Conservation (phyloP, 2,797 vertebrate species). For the Limnodromus scolopaceus region DNA sequence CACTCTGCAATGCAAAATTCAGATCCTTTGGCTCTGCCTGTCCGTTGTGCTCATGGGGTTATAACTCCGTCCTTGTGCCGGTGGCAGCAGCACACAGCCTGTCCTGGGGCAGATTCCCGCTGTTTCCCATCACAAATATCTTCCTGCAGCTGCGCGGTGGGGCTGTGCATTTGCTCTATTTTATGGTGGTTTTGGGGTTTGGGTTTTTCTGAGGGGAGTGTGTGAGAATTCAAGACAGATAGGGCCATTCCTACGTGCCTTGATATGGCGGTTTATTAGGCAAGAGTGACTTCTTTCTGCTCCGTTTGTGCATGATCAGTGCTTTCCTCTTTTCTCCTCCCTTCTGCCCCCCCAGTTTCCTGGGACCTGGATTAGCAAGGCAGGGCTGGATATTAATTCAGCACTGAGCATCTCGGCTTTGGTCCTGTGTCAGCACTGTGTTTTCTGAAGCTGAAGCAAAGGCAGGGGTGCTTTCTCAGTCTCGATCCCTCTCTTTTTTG, state of each 20-base stretch:
- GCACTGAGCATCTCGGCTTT: not conserved
- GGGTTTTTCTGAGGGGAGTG: not conserved
- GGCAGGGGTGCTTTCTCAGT: not conserved
- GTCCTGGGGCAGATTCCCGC: accelerated
- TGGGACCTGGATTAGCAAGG: not conserved
- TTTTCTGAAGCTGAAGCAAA: not conserved
- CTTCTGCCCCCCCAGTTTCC: accelerated
- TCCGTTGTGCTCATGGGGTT: no score
- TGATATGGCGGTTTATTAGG: not conserved
- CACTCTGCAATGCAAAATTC: not conserved
- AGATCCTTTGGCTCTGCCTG: not conserved
- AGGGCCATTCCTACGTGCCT: not conserved
- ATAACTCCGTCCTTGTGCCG: not conserved
- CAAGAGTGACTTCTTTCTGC: not conserved
- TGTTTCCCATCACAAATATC: not conserved
- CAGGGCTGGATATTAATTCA: not conserved
- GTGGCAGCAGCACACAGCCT: not conserved
- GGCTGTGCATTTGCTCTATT: not conserved
- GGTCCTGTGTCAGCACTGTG: not conserved
- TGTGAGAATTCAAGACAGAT: not conserved
- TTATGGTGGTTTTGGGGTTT: not conserved
- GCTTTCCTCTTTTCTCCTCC: not conserved
- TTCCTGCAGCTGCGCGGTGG: accelerated
- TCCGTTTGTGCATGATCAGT: accelerated
- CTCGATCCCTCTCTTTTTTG: not conserved